These are phyloP conservation scores for Silurus lanzhouensis DNA, from an alignment of 2,797 vertebrate genomes.

Conservation along the genomic window DNA sequence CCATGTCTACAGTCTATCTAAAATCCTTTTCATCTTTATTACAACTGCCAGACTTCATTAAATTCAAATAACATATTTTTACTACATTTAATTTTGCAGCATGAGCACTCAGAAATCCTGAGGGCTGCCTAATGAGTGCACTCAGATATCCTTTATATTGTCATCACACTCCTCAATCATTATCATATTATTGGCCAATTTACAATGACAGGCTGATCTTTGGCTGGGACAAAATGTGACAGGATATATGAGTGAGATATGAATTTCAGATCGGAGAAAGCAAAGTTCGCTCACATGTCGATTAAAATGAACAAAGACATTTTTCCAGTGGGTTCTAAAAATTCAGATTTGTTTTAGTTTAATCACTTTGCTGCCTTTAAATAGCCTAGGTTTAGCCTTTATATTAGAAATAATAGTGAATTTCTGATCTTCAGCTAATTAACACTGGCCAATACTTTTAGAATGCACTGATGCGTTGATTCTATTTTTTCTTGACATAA, in stretches of 20 bases:
- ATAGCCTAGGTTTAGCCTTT: not conserved
- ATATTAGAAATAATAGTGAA: constrained; percentile 5
- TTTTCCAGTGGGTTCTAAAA: constrained; percentile 29
- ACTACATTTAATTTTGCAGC: not conserved
- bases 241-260: constrained; percentile 2
- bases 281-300: constrained; percentile 12
- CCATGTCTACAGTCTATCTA: not conserved
- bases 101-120: not conserved
- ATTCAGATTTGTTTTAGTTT: constrained; percentile 24
- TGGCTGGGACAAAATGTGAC: not conserved
- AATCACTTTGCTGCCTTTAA: constrained; percentile 25
- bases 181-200: constrained; percentile 3
- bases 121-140: not conserved
- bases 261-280: not conserved
- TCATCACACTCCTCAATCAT: constrained; percentile 22
- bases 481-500: not conserved
- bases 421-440: constrained; percentile 8
- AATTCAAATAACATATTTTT: constrained; percentile 12
- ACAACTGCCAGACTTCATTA: constrained; percentile 14
- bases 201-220: not conserved
- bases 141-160: constrained; percentile 13
- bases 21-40: constrained; percentile 17
- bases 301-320: constrained; percentile 35
- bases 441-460: constrained; percentile 6
- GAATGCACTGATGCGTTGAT: not conserved